Evolutionary conservation across 1,140 invertebrate genomes (phyloP).

Genomic region (Propsilocerus akamusi): DNA sequence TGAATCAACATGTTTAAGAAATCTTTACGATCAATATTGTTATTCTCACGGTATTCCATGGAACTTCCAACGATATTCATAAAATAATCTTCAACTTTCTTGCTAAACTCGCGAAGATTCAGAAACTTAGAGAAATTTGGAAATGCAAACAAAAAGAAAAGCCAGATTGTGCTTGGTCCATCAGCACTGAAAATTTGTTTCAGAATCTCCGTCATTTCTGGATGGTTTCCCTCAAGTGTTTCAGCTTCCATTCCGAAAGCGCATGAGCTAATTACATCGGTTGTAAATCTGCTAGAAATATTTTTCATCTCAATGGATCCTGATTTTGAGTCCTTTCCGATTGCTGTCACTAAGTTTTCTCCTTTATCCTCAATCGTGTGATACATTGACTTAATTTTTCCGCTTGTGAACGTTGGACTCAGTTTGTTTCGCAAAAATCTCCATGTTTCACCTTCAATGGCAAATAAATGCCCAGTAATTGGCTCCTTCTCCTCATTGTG

Average conservation of each 20-base stretch:
- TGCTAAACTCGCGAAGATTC: constrained; percentile 21
- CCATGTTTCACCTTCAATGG: constrained; percentile 28
- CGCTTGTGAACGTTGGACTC: constrained; percentile 34
- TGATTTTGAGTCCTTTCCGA: constrained; percentile 9
- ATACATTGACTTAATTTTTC: constrained; percentile 37
- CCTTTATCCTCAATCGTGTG: constrained; percentile 23
- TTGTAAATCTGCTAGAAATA: constrained; percentile 27
- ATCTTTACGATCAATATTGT: constrained; percentile 16
- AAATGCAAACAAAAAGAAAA: not conserved
- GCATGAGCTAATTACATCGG: constrained; percentile 31
- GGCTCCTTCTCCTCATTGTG: not conserved
- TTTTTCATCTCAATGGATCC: constrained; percentile 22
- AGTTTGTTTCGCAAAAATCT: constrained; percentile 31
- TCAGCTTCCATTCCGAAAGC: constrained; percentile 31
- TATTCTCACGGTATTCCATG: constrained; percentile 26
- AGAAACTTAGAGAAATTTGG: constrained; percentile 11
- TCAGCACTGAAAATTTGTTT: not conserved
- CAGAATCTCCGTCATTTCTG: not conserved
- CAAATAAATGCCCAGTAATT: constrained; percentile 19
- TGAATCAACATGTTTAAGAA: constrained; percentile 8
- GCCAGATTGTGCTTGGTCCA: not conserved
- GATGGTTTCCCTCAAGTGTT: constrained; percentile 5
- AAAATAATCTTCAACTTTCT: constrained; percentile 27
- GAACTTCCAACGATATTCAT: constrained; percentile 27
- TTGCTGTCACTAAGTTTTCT: constrained; percentile 13